Evolutionary conservation across 2,797 vertebrate genomes (phyloP), one percentile per base, ranked within the genome.

Genomic region (Poecilia gillii): DNA sequence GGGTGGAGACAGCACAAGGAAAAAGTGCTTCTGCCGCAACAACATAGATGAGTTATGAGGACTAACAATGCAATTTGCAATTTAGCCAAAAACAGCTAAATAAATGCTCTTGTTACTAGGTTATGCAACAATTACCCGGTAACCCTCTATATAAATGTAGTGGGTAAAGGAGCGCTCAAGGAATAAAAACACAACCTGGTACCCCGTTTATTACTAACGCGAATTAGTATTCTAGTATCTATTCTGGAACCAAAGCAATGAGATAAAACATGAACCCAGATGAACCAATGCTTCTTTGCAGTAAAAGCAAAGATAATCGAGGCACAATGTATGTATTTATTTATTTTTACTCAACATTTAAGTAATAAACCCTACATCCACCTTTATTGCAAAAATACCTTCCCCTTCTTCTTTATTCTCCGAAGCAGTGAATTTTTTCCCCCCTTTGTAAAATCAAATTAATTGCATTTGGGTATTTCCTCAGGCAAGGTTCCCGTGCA

Each of bases 391-490:
- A 33, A n/a, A 41, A 43, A 74, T 41, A 57, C 12, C 1, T 45
- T 77, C 72, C 70, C 51, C 13, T 31, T 59, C 73, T 76, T 62
- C 25, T 39, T 81, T 31, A 59, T 73, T 79, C 33, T 84, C 72
- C 62, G 80, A 87, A 90, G 87, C 57, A 85, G 75, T 79, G 79
- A 85, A 82, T 62, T 28, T 77, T 16, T 75, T 73, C 70, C 72
- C 74, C 72, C 73, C 74, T 11, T 73, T 80, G 36, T 76, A 62
- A 93, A 94, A 93, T 94, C 33, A 84, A 87, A 91, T 91, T 92
- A 92, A 94, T 91, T 93, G 91, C 83, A 88, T 91, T 92, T 92
- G 90, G 92, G 88, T 89, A 86, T 89, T 90, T 89, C 92, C 88
- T 80, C 7, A 55, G 90, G 94, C 91, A 85, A 92, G 79, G 87